Conservation (phyloP, 2,113 vertebrate species). For the Dicentrarchus labrax region DNA sequence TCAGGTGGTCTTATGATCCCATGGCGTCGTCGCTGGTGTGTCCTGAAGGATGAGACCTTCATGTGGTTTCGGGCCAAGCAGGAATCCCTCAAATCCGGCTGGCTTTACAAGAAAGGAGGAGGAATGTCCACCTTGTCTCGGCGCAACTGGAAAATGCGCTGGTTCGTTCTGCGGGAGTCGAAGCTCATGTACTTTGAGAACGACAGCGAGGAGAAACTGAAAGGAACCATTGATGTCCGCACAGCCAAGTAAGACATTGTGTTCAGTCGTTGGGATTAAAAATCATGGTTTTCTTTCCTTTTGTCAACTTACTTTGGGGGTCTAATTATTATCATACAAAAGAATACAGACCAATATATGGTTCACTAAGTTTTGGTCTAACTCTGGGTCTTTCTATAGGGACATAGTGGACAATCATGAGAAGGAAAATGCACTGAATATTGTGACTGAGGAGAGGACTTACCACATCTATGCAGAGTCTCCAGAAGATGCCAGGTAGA, state of each 20-base stretch:
- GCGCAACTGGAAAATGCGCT: conserved; percentile 95
- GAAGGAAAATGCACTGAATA: conserved; percentile 94
- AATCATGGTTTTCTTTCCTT: neutral
- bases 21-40: conserved; percentile 92
- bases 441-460: conserved; percentile 92
- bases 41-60: conserved; percentile 93
- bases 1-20: conserved; percentile 92
- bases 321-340: neutral
- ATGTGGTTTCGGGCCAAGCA: conserved; percentile 95
- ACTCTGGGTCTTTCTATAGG: conserved; percentile 76
- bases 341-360: neutral
- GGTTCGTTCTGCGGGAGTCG: conserved; percentile 92
- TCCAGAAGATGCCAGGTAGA: conserved; percentile 95
- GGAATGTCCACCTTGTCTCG: conserved; percentile 93
- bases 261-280: neutral
- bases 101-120: conserved; percentile 95
- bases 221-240: conserved; percentile 91
- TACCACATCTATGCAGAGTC: conserved; percentile 95
- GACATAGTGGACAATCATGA: conserved; percentile 95
- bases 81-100: conserved; percentile 91
- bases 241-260: conserved; percentile 84
- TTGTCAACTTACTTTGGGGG: neutral
- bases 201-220: conserved; percentile 93
- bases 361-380: neutral
- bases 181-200: conserved; percentile 96